Percentiles rank a stretch among this genome's conserved stretches.
Conservation (phyloP, 2,113 vertebrate genomes). For the Tragelaphus buxtoni region DNA sequence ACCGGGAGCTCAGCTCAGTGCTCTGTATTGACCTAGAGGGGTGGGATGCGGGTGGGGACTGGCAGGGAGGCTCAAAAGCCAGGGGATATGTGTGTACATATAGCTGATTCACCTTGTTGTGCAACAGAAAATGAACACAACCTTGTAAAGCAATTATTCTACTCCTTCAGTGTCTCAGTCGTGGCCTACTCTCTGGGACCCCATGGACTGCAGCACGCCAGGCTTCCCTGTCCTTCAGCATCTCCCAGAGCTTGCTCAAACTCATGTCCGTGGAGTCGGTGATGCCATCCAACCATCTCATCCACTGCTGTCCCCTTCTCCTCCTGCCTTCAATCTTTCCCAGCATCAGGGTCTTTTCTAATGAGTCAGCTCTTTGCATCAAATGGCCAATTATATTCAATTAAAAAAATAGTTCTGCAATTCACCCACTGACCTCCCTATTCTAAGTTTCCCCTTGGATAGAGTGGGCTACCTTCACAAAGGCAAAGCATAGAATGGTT, state of each 20-base stretch:
- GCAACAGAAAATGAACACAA: neutral
- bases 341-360: neutral
- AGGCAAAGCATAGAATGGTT: neutral
- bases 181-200: neutral
- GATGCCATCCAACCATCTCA: neutral
- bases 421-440: neutral
- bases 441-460: neutral
- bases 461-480: neutral
- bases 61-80: neutral
- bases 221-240: neutral
- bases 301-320: neutral
- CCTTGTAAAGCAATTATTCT: neutral
- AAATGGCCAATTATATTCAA: neutral
- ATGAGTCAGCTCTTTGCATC: neutral
- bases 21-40: neutral
- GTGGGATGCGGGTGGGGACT: neutral
- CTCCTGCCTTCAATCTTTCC: neutral
- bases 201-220: neutral
- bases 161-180: neutral
- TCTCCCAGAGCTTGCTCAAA: neutral
- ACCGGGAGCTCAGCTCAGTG: neutral
- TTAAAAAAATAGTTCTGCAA: neutral
- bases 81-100: neutral
- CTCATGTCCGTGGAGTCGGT: neutral
- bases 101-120: neutral